Evolutionary conservation across 2,113 vertebrate genomes (phyloP), one percentile per base, ranked within the genome.

Genomic region (Cinclus mexicanus): DNA sequence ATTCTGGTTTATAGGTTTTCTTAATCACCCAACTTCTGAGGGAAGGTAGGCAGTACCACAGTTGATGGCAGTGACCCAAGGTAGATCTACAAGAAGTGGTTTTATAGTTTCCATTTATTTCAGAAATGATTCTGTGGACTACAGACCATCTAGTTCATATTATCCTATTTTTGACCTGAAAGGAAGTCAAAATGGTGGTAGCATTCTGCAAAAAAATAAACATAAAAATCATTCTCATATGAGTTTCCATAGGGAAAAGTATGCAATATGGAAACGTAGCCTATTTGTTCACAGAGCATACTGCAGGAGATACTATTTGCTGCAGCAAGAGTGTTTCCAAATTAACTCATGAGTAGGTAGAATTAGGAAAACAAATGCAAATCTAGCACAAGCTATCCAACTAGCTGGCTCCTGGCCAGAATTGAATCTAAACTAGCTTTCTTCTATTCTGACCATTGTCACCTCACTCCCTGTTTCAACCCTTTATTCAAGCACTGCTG

Each of bases 81-180:
- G 60, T 13, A 53, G 46, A 67, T 39, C 56, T 67, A 64, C 49
- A 59, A 63, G 17, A 70, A 59, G 31, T 60, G 41, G 9, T 64
- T 92, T 94, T 88, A 79, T 71, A 85, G 49, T 91, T 92, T 90
- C 35, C 13, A 12, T 92, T 91, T 91, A 53, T 92, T 95, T 92
- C 67, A 83, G 89, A 83, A 78, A 79, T 33, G 3, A 19, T 90
- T 68, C 50, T 84, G 50, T 61, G 42, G 50, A 57, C 44, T 50
- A 9, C 50, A 57, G n/a, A 31, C 78, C 67, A 49, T 72, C 49
- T 80, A 82, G 69, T 80, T 75, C 41, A 9, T 69, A 70, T 68
- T 60, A 61, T 10, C 39, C 52, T 75, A 21, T 86, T 64, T 83
- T 80, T 76, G 15, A 72, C 35, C 46, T 77, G 41, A 65, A 69